A percentile compares a stretch with the other conserved stretches of the same genome.
Conservation (phyloP, 1,140 invertebrate genomes). For the Monomorium pharaonis region DNA sequence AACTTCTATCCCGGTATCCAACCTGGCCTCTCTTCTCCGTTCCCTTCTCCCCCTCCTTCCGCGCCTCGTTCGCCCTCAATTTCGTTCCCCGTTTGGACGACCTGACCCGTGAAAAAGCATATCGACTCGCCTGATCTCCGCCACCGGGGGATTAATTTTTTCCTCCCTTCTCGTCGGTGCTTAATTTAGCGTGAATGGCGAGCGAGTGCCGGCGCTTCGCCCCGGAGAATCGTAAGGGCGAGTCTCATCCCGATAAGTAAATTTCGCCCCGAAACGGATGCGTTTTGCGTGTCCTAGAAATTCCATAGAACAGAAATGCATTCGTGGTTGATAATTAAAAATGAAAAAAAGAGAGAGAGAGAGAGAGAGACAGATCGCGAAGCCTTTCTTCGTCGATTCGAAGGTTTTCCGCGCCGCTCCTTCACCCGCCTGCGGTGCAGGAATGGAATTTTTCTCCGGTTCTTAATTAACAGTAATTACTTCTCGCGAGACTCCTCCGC, state of each 20-base stretch:
- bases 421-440: no score
- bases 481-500: neutral
- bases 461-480: constrained; percentile 39
- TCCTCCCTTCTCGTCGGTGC: constrained; percentile 17
- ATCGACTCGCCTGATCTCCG: constrained; percentile 61
- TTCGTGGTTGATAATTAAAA: constrained; percentile 32
- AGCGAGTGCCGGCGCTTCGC: constrained; percentile 10
- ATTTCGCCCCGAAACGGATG: neutral
- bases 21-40: neutral
- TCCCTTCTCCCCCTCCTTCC: neutral
- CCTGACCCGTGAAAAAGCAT: constrained; percentile 62
- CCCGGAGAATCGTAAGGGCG: neutral
- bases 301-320: neutral
- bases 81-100: constrained; percentile 43
- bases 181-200: constrained; percentile 66
- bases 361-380: no score
- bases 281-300: neutral
- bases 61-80: constrained; percentile 18
- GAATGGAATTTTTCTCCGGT: neutral
- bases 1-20: constrained; percentile 56
- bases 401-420: neutral
- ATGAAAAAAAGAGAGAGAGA: no score
- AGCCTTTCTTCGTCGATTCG: neutral
- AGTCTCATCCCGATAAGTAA: neutral
- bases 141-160: constrained; percentile 61